Evolutionary conservation across 2,113 vertebrate genomes (phyloP), one percentile per base, ranked within the genome.

Genomic region (Sitta europaea): DNA sequence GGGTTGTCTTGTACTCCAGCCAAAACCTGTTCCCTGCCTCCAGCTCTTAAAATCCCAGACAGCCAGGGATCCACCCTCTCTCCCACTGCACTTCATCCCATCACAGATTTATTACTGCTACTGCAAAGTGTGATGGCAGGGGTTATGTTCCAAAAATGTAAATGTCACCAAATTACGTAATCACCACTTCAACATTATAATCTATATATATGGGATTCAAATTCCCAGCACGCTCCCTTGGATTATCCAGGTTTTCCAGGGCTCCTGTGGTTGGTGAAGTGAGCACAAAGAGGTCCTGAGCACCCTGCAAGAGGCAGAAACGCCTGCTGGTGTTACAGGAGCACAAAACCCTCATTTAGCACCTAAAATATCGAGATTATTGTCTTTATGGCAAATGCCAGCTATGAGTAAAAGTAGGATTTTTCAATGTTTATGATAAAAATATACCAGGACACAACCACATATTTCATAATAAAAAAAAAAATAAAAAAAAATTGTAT

Each of bases 101-200:
- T 63, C 72, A 25, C 72, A 61, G 72, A 70, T 84, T 80, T 61
- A 42, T 18, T 80, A 6, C 58, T 70, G 57, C 75, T 91, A 27
- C 79, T 23, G 50, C 63, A 65, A 61, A 80, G 80, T 17, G 42
- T 22, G 80, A 73, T 66, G 80, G 88, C 50, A 96, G 76, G 81
- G 94, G 73, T 93, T 93, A 70, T 23, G 38, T 70, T 93, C 92
- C 81, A 93, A 89, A 95, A 95, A 53, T 23, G 72, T 50, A 89
- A 91, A 96, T 89, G 86, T 50, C 86, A 91, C 50, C 14, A 53
- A 54, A 66, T 74, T 58, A 62, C 42, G 29, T 50, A 53, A 94
- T 20, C 72, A 33, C 21, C 76, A 19, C 33, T 81, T 73, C 17
- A 29, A 1, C 22, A 58, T 59, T 36, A 59, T 36, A 77, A 77